phyloP scores from a whole-genome alignment of 1,140 invertebrate genomes.

The Cherax quadricarinatus region DNA sequence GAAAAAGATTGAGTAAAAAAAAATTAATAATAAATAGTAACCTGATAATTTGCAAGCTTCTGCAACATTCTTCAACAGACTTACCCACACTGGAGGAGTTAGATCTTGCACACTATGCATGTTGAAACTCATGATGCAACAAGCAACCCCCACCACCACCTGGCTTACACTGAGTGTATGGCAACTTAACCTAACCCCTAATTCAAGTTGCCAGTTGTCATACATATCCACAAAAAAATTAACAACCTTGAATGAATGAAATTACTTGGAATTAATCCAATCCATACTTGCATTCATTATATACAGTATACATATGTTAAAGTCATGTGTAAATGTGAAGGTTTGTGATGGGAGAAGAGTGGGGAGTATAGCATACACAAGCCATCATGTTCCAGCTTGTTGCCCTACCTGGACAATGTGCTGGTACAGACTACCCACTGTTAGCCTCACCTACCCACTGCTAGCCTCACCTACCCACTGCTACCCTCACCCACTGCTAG shows the following conservation, averaged over 20 bases:
- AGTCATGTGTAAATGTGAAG: neutral
- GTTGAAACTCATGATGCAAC: neutral
- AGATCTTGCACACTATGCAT: neutral
- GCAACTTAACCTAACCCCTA: neutral
- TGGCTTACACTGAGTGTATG: neutral
- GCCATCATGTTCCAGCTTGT: neutral
- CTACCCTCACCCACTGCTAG: too few species aligned
- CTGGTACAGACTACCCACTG: too few species aligned
- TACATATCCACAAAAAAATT: too few species aligned
- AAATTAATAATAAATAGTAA: too few species aligned
- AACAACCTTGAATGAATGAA: too few species aligned
- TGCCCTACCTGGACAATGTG: neutral
- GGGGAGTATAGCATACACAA: neutral
- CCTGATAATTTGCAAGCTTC: too few species aligned
- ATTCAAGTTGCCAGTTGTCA: neutral
- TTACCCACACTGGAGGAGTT: neutral
- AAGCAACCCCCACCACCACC: neutral
- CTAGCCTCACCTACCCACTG: too few species aligned
- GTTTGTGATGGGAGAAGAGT: neutral
- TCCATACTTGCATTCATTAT: too few species aligned
- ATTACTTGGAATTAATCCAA: too few species aligned
- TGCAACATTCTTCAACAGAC: neutral
- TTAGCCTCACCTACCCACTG: too few species aligned
- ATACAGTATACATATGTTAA: neutral
- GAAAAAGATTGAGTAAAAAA: too few species aligned